Conservation (phyloP, 2,888 invertebrate species). For the Lithosia quadra region DNA sequence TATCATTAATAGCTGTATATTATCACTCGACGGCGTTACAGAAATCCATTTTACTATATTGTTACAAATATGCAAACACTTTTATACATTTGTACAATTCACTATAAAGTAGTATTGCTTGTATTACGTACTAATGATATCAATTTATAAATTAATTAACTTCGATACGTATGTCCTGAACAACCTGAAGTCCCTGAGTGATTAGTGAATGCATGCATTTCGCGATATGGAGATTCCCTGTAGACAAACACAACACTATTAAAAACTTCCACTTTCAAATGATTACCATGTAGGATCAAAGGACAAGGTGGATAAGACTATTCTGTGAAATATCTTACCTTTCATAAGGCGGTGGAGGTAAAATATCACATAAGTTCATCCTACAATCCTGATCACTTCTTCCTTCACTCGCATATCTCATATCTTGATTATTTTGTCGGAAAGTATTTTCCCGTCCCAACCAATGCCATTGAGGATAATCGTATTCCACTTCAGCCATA, state of each 20-base stretch:
- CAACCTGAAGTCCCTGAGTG: conserved; percentile 82
- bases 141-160: conserved; percentile 70
- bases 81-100: conserved; percentile 79
- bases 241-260: conserved; percentile 39
- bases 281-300: neutral
- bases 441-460: conserved; percentile 81
- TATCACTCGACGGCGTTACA: conserved; percentile 60
- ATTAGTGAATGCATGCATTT: conserved; percentile 77
- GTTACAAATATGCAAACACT: conserved; percentile 64
- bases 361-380: conserved; percentile 83
- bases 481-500: conserved; percentile 81
- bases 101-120: conserved; percentile 79
- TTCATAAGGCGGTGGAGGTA: conserved; percentile 82
- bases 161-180: conserved; percentile 80
- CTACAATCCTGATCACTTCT: conserved; percentile 79
- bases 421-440: conserved; percentile 72
- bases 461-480: conserved; percentile 85
- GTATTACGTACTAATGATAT: conserved; percentile 83
- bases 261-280: neutral
- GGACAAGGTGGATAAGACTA: neutral
- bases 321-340: conserved; percentile 63
- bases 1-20: neutral
- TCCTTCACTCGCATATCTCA: conserved; percentile 70
- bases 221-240: conserved; percentile 82
- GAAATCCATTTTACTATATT: conserved; percentile 51